Evolutionary conservation across 2,888 invertebrate species (phyloP).

Genomic region (Apotomis capreana): DNA sequence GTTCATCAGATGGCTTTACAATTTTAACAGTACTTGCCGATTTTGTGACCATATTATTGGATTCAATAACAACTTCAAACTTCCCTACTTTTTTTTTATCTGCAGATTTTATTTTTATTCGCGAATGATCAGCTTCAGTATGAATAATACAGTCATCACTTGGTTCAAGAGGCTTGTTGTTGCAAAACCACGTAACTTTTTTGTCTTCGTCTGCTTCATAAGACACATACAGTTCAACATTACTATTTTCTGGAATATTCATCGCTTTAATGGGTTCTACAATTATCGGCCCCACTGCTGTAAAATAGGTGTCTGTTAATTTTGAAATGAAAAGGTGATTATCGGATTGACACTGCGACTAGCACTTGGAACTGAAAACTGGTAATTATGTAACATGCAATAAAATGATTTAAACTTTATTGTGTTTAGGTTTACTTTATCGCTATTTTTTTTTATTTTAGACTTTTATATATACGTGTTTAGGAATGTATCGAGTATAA

Average conservation of each 20-base stretch:
- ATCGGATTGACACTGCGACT: neutral
- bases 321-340: conserved; percentile 5
- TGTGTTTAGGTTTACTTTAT: no score
- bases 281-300: conserved; percentile 84
- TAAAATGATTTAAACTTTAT: neutral
- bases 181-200: conserved; percentile 93
- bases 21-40: conserved; percentile 93
- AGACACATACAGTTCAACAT: conserved; percentile 87
- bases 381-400: neutral
- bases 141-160: conserved; percentile 85
- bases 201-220: conserved; percentile 88
- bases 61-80: conserved; percentile 93
- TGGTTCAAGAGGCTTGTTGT: conserved; percentile 89
- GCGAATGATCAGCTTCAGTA: conserved; percentile 85
- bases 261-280: conserved; percentile 90
- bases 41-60: conserved; percentile 89
- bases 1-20: conserved; percentile 83
- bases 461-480: neutral
- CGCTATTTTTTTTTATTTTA: no score
- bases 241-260: conserved; percentile 87
- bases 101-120: conserved; percentile 85
- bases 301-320: conserved; percentile 59
- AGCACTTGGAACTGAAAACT: neutral
- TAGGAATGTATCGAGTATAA: conserved; percentile 6
- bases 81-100: conserved; percentile 92